phyloP scores from a whole-genome alignment of 1,140 invertebrate species.

The Drosophila pandora region DNA sequence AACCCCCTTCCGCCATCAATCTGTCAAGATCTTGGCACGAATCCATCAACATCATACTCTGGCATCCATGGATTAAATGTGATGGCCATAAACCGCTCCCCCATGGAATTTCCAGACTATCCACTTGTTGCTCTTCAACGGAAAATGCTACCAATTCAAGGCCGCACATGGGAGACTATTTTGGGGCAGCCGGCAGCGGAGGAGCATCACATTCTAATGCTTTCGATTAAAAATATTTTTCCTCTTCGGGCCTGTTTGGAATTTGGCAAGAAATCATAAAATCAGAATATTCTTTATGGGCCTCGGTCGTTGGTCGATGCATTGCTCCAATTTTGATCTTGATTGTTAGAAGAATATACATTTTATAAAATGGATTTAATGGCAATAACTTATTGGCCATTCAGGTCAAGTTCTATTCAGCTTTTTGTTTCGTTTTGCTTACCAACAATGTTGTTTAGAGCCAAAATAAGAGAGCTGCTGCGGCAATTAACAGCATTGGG shows the following conservation, averaged over 20 bases:
- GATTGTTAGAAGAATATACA: not conserved
- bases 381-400: not conserved
- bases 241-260: conserved; percentile 6
- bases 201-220: conserved; percentile 11
- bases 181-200: not conserved
- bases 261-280: conserved; percentile 39
- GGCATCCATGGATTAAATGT: not conserved
- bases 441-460: conserved; percentile 21
- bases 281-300: conserved; percentile 19
- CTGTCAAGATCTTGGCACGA: conserved; percentile 34
- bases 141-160: not conserved
- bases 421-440: conserved; percentile 12
- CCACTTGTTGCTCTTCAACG: conserved; percentile 32
- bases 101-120: conserved; percentile 22
- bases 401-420: conserved; percentile 22
- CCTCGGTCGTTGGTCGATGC: conserved; percentile 12
- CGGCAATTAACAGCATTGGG: conserved; percentile 39
- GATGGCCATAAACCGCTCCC: conserved; percentile 25
- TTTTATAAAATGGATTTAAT: not conserved
- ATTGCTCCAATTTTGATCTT: not conserved
- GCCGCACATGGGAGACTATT: conserved; percentile 8
- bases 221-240: conserved; percentile 21
- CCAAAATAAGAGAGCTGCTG: conserved; percentile 4
- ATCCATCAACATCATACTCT: conserved; percentile 20
- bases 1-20: conserved; percentile 8